These are phyloP conservation scores for Phrynocephalus versicolor DNA, from an alignment of 2,113 vertebrate genomes.

Conservation along the genomic window DNA sequence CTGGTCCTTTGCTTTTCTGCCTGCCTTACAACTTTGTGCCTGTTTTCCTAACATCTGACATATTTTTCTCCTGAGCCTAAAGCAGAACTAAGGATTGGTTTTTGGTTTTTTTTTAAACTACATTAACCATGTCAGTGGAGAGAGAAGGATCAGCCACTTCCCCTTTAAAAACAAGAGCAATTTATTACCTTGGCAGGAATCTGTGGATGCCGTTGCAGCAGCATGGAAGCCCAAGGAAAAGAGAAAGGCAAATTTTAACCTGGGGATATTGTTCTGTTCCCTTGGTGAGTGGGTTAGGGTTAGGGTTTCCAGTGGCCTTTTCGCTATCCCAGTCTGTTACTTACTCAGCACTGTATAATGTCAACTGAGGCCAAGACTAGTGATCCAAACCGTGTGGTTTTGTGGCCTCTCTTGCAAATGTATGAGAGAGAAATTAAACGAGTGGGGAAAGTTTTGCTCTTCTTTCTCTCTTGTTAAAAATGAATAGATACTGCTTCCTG, in stretches of 20 bases:
- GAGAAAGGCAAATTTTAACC: not conserved
- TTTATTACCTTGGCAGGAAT: not conserved
- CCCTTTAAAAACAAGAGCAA: not conserved
- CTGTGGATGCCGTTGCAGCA: not conserved
- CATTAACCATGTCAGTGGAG: not conserved
- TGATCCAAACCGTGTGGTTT: not conserved
- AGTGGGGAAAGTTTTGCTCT: not conserved
- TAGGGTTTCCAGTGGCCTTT: not conserved
- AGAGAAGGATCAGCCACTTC: not conserved
- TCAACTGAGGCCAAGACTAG: not conserved
- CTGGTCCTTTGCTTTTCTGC: not conserved
- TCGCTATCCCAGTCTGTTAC: not conserved
- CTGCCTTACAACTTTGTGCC: too few species aligned
- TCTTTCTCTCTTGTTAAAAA: not conserved
- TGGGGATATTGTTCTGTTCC: not conserved
- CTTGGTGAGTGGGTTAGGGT: not conserved
- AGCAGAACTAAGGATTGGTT: not conserved
- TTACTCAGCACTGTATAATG: not conserved
- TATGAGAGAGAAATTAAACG: not conserved
- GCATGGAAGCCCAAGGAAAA: not conserved
- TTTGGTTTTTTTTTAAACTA: not conserved
- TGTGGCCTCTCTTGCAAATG: not conserved
- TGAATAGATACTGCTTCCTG: not conserved
- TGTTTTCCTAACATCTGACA: not conserved
- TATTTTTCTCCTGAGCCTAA: not conserved